phyloP scores from a whole-genome alignment of 2,797 vertebrate genomes.

The Spinus olivaceus region DNA sequence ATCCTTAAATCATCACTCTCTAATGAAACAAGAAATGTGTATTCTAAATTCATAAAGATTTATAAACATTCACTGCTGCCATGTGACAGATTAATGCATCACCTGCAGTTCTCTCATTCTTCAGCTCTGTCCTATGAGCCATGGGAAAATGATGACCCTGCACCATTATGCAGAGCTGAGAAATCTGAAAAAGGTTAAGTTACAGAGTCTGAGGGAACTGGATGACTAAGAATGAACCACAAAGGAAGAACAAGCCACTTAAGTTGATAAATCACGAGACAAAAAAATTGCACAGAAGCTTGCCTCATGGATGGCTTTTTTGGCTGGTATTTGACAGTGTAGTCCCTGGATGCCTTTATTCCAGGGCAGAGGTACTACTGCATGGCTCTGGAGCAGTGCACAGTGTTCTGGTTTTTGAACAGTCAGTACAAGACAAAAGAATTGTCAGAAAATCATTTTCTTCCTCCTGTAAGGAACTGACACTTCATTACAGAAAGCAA shows the following conservation, averaged over 20 bases:
- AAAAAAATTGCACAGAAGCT: background rate
- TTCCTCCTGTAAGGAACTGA: background rate
- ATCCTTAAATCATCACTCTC: constrained; percentile 52
- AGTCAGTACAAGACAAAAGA: background rate
- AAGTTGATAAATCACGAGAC: background rate
- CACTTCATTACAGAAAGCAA: background rate
- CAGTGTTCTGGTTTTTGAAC: background rate
- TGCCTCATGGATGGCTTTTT: background rate
- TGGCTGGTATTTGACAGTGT: background rate
- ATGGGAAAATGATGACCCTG: background rate
- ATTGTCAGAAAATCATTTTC: background rate
- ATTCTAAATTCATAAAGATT: constrained; percentile 51
- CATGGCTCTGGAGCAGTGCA: background rate
- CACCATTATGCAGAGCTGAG: background rate
- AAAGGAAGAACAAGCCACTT: background rate
- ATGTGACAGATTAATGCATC: constrained; percentile 32
- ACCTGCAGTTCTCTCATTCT: constrained; percentile 11
- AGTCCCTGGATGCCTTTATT: background rate
- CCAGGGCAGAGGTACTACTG: background rate
- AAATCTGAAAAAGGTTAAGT: constrained; percentile 33
- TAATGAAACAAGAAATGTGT: constrained; percentile 59
- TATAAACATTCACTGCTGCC: constrained; percentile 28
- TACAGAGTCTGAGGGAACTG: background rate
- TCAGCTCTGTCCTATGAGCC: background rate
- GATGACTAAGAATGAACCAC: constrained; percentile 8